Base-by-base conservation (phyloP, 2,797 vertebrate species). In the Sphenodon punctatus region DNA sequence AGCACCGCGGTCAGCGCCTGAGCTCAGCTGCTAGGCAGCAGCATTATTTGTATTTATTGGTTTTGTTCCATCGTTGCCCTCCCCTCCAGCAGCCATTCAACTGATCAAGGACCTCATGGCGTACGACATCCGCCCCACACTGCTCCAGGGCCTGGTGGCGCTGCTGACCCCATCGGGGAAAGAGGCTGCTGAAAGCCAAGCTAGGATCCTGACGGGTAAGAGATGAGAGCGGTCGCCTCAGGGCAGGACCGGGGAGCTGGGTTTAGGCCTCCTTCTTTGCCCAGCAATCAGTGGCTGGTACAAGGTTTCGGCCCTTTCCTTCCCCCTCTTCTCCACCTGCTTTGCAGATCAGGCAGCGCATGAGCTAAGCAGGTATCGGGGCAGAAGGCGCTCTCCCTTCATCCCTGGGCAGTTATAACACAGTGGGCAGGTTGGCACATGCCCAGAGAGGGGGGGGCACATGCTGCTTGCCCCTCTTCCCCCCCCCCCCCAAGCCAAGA, bases 91-190 rank as follows among this genome's bases (percentile, higher is more conserved):
- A 98, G 97, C 95, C 78, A 93, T 96, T 39, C 94, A 94, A 84
- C 89, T 98, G 36, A 97, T 97, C 63, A 93, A 86, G 86, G 95
- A 93, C 25, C 94, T 98, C 20, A 93, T 86, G 90, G 45, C 83
- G 66, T 95, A 83, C 4, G 93, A 96, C 6, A 87, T 97, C 41
- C 96, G 88, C 48, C 46, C 86, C 0, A 34, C 76, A 3, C 89
- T 98, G 53, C 95, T 98, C 56, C 86, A 84, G 23, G 94, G 95
- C 67, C 92, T 98, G 5, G 94, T 97, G 61, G 74, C 66, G 2
- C 87, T 97, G 43, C 95, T 98, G 79, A 96, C 84, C 43, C 95
- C 96, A 0, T 22, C 83, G 2, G 8, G 67, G 60, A 75, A 80
- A 60, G 78, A 89, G 32, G 63, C n/a, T 0, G 5, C 39, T 20